phyloP scores from a whole-genome alignment of 2,888 invertebrate genomes.

The Aporophyla lueneburgensis region DNA sequence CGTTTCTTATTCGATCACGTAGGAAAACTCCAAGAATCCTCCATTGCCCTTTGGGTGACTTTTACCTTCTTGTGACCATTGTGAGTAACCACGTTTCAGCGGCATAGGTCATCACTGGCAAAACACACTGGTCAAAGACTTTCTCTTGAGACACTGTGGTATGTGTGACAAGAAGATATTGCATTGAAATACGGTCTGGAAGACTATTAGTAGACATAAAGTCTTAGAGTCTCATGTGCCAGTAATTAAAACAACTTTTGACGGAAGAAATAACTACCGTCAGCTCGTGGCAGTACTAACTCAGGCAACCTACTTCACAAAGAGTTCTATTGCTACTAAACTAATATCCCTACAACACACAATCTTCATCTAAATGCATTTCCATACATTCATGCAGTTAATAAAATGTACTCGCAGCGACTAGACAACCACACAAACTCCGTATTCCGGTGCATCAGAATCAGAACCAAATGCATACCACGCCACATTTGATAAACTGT shows the following conservation, averaged over 20 bases:
- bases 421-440: slow-evolving; percentile 55
- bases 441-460: slow-evolving; percentile 68
- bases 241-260: not conserved
- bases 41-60: too few relatives aligned
- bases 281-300: not conserved
- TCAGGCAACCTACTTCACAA: not conserved
- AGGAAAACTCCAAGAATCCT: too few relatives aligned
- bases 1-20: too few relatives aligned
- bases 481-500: slow-evolving; percentile 79
- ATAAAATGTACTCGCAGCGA: slow-evolving; percentile 50
- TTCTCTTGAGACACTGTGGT: too few relatives aligned
- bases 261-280: not conserved
- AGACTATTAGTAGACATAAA: not conserved
- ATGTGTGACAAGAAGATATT: too few relatives aligned
- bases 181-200: too few relatives aligned
- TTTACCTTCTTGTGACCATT: too few relatives aligned
- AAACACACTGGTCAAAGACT: too few relatives aligned
- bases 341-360: not conserved
- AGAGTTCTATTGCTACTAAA: not conserved
- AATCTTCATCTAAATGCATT: slow-evolving; percentile 3
- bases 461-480: slow-evolving; percentile 78
- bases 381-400: slow-evolving; percentile 24
- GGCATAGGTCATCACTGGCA: too few relatives aligned
- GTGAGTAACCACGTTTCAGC: too few relatives aligned
- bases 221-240: not conserved